phyloP scores from a whole-genome alignment of 2,888 invertebrate species.

The Stenurella melanura region DNA sequence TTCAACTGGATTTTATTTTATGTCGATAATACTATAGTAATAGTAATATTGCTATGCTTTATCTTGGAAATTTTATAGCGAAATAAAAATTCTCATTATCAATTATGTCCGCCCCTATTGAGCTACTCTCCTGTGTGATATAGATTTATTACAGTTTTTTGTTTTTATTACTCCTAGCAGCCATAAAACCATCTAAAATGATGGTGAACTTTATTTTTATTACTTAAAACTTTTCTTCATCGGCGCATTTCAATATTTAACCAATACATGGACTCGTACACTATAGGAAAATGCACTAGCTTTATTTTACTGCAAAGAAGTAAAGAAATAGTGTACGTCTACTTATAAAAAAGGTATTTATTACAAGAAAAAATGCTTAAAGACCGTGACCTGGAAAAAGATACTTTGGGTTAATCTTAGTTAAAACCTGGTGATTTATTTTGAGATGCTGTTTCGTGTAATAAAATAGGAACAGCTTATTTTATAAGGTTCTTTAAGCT shows the following conservation, averaged over 20 bases:
- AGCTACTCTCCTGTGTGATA: background rate
- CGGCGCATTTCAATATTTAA: conserved; percentile 7
- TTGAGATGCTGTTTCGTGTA: conserved; percentile 17
- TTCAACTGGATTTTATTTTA: background rate
- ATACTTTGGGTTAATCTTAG: conserved; percentile 11
- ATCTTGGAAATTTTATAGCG: background rate
- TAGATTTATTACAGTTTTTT: conserved; percentile 15
- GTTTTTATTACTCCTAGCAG: conserved; percentile 21
- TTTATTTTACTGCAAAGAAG: conserved; percentile 25
- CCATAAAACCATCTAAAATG: conserved; percentile 28
- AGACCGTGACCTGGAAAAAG: background rate
- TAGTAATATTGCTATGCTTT: background rate
- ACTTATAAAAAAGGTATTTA: conserved; percentile 4
- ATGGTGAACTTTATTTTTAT: conserved; percentile 28
- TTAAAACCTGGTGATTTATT: conserved; percentile 27
- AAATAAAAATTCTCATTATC: conserved; percentile 10
- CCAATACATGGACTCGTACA: background rate
- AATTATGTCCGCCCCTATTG: background rate
- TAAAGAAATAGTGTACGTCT: conserved; percentile 12
- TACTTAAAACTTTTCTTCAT: conserved; percentile 27
- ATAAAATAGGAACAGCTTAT: conserved; percentile 26
- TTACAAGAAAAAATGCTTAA: background rate
- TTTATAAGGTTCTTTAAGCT: background rate
- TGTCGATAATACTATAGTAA: background rate
- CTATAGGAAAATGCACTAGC: background rate